phyloP scores from a whole-genome alignment of 2,797 vertebrate genomes.

The Sebastes umbrosus region DNA sequence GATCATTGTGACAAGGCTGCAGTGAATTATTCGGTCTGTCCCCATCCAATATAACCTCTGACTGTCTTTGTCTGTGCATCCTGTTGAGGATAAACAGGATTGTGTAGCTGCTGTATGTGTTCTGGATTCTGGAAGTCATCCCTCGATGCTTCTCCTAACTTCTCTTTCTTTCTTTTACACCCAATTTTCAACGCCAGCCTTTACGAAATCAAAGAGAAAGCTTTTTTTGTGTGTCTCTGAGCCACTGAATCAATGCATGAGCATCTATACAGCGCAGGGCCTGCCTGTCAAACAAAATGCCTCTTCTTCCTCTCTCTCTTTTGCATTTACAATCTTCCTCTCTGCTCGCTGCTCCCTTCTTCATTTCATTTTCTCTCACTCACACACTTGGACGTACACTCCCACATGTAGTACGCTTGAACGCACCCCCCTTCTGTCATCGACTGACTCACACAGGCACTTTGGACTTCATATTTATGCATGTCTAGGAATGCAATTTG shows the following conservation, averaged over 20 bases:
- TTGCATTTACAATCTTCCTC: background rate
- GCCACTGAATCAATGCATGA: background rate
- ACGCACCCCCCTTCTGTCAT: constrained; percentile 5
- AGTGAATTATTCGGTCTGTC: background rate
- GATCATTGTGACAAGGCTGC: background rate
- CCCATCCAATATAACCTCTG: background rate
- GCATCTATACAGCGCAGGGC: background rate
- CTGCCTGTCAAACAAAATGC: background rate
- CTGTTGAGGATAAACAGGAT: background rate
- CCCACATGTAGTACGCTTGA: background rate
- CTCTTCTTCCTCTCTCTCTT: background rate
- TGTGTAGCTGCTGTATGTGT: background rate
- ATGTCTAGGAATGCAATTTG: background rate
- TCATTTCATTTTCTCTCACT: background rate
- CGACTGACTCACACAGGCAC: background rate
- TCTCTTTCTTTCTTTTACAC: background rate
- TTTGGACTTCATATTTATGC: constrained; percentile 11
- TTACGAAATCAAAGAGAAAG: background rate
- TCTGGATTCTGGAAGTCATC: background rate
- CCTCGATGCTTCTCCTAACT: background rate
- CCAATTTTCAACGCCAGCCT: background rate
- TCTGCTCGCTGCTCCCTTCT: background rate
- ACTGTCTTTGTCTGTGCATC: background rate
- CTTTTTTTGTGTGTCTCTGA: background rate
- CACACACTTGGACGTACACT: background rate